A percentile compares a stretch with the other conserved stretches of the same genome.
phyloP scores from a whole-genome alignment of 30 jellyfish, hydroid and myxozoan species.

The Rhopilema esculentum region DNA sequence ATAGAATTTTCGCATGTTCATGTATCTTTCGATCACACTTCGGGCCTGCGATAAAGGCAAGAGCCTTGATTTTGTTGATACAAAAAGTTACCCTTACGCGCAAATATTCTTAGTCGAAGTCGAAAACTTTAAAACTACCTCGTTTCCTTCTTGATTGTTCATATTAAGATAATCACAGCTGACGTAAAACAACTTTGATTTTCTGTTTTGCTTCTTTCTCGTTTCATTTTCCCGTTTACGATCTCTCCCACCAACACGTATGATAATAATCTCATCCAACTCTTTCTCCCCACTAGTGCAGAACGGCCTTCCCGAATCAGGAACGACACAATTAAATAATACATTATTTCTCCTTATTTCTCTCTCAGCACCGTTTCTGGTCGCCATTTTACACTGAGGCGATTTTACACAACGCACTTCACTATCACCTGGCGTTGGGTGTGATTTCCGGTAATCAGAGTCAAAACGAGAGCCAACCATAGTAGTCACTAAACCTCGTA shows the following conservation, averaged over 20 bases:
- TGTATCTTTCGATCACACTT: no score
- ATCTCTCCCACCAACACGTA: conserved; percentile 4
- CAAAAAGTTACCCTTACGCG: no score
- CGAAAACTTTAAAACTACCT: no score
- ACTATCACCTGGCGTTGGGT: conserved; percentile 35
- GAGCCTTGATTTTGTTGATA: no score
- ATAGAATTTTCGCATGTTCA: no score
- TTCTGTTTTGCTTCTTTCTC: conserved; percentile 54
- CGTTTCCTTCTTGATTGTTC: not conserved
- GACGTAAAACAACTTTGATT: conserved; percentile 85
- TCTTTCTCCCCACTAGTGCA: not conserved
- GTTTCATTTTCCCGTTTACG: not conserved
- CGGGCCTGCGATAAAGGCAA: no score
- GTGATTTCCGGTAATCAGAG: conserved; percentile 63
- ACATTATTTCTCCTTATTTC: not conserved
- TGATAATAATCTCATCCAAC: not conserved
- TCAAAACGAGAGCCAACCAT: not conserved
- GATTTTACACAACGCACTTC: not conserved
- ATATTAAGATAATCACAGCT: conserved; percentile 78
- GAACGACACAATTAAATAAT: not conserved
- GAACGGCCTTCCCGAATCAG: not conserved
- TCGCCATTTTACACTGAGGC: conserved; percentile 27
- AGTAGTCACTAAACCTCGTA: not conserved
- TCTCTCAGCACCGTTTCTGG: not conserved
- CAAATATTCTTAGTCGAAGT: no score